Conservation (phyloP, 2,888 invertebrate genomes). For the Coelopa pilipes region DNA sequence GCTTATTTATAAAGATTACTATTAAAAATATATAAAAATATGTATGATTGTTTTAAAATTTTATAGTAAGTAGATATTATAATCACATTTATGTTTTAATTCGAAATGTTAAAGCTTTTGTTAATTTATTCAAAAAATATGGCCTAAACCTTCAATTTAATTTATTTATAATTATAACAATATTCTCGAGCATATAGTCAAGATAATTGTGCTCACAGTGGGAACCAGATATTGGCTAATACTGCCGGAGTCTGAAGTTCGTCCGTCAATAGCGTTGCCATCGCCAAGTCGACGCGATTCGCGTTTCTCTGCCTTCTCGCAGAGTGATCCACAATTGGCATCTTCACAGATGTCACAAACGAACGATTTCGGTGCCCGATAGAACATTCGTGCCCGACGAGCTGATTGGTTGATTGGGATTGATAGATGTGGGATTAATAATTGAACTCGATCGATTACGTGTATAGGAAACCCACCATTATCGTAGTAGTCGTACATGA, state of each 20-base stretch:
- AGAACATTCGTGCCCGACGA: conserved; percentile 85
- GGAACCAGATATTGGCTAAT: not conserved
- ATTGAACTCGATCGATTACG: not conserved
- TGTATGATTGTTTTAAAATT: not conserved
- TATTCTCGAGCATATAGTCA: not conserved
- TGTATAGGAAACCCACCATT: conserved; percentile 75
- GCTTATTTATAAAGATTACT: conserved; percentile 19
- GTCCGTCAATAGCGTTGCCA: conserved; percentile 43
- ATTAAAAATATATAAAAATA: conserved; percentile 26
- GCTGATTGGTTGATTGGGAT: conserved; percentile 71
- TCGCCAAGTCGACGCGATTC: conserved; percentile 52
- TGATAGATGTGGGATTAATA: not conserved
- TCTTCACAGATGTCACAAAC: conserved; percentile 87
- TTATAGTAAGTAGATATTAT: not conserved
- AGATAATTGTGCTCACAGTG: not conserved
- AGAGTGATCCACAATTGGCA: conserved; percentile 68
- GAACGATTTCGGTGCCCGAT: conserved; percentile 75
- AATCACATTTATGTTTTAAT: not conserved
- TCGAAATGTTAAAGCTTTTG: conserved; percentile 26
- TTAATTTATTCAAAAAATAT: conserved; percentile 24
- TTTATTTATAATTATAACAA: not conserved
- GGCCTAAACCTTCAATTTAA: conserved; percentile 3
- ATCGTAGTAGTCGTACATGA: conserved; percentile 92
- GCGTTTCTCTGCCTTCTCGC: conserved; percentile 63
- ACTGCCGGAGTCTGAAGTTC: conserved; percentile 15